A percentile compares a stretch with the other conserved stretches of the same genome.
Evolutionary conservation across 2,113 vertebrate genomes (phyloP).

Genomic region (Mormyrus lacerda): DNA sequence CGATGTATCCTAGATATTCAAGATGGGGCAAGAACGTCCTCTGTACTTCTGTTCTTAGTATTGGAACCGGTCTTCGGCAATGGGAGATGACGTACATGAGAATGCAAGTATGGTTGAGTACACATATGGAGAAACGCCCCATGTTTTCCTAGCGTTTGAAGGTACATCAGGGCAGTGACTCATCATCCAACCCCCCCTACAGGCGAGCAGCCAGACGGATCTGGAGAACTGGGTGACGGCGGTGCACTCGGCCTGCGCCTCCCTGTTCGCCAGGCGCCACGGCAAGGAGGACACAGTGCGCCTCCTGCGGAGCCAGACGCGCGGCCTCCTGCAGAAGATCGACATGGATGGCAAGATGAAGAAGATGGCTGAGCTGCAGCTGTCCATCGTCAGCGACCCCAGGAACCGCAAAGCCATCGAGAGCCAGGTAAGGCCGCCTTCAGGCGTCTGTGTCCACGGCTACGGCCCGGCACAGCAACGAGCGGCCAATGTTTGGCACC

Average conservation of each 20-base stretch:
- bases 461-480: not conserved
- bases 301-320: conserved; percentile 79
- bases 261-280: conserved; percentile 84
- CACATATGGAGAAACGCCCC: not conserved
- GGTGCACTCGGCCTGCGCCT: conserved; percentile 90
- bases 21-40: not conserved
- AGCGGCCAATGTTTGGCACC: not conserved
- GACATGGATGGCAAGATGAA: conserved; percentile 98
- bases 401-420: conserved; percentile 94
- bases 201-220: conserved; percentile 94
- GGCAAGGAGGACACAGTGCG: conserved; percentile 90
- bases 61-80: not conserved
- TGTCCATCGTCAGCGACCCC: conserved; percentile 79
- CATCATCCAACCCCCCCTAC: conserved; percentile 1
- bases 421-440: conserved; percentile 72
- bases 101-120: not conserved
- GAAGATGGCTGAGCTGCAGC: conserved; percentile 94
- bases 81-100: not conserved
- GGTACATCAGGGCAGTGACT: not conserved
- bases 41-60: not conserved
- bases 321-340: conserved; percentile 84
- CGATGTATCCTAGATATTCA: not conserved
- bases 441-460: not conserved
- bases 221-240: conserved; percentile 97
- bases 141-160: not conserved